Conservation (phyloP, 2,113 vertebrate genomes). For the Pseudopodoces humilis region DNA sequence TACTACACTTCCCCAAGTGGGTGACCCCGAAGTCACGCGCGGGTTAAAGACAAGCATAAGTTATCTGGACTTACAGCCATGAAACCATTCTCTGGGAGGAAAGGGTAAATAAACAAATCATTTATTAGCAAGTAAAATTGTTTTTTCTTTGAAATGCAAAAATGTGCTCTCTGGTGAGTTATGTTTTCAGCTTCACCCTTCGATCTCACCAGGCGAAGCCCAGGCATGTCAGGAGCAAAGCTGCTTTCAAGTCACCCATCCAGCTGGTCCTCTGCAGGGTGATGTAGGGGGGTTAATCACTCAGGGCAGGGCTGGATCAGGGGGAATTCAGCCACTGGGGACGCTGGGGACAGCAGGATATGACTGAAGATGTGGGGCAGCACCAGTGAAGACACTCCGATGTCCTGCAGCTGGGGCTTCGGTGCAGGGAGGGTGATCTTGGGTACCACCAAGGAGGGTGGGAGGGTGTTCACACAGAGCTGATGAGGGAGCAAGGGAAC, state of each 20-base stretch:
- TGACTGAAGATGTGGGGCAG: not conserved
- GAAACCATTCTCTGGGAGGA: slow-evolving; percentile 60
- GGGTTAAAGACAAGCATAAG: slow-evolving; percentile 60
- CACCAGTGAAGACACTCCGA: fast-evolving
- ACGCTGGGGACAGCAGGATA: not conserved
- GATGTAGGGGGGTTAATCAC: not conserved
- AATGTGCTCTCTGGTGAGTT: slow-evolving; percentile 43
- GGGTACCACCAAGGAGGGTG: not conserved
- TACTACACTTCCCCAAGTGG: not conserved
- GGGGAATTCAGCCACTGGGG: not conserved
- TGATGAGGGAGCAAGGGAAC: not conserved
- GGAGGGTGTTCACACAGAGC: not conserved
- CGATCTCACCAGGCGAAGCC: slow-evolving; percentile 8
- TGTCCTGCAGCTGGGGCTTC: not conserved
- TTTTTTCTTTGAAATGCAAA: slow-evolving; percentile 73
- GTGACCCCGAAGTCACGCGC: not conserved
- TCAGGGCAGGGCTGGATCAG: not conserved
- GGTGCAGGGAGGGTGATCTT: not conserved
- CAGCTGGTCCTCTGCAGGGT: slow-evolving; percentile 2
- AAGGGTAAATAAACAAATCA: slow-evolving; percentile 72
- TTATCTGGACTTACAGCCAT: slow-evolving; percentile 49
- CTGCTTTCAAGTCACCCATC: not conserved
- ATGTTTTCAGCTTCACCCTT: slow-evolving; percentile 35
- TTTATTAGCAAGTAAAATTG: slow-evolving; percentile 71
- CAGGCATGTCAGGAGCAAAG: not conserved